Base-by-base conservation (phyloP, 2,888 invertebrate genomes). In the Allacma fusca region DNA sequence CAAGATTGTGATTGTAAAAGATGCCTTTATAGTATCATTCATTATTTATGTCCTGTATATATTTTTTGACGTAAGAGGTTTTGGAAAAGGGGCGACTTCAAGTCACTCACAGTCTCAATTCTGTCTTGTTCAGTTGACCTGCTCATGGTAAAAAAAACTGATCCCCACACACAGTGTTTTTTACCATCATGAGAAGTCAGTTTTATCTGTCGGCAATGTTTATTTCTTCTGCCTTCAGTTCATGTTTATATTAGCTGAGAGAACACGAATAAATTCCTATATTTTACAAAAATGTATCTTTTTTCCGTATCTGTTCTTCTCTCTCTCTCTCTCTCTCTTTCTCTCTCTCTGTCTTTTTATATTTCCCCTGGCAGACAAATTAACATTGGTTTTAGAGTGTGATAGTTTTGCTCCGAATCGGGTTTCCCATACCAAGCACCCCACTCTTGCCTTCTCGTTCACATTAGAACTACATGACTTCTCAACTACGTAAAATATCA, bases 151-250 rank as follows among this genome's bases (percentile, higher is more conserved):
- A 69, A 50, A 71, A 50, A 71, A 71, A 70, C 12, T 50, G 71
- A 71, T 72, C 72, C 62, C 59, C 72, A 59, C 72, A 72, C 72
- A 72, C 72, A 71, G 43, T 64, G 40, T 43, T 75, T 65, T 68
- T 75, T 68, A 57, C 68, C 75, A 65, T 75, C 57, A 57, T 50
- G 68, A 76, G 43, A 24, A 76, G 76, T 69, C 57, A 59, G 59
- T 76, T 76, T 70, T 76, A 76, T 76, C 76, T 76, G 76, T 76
- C 76, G 70, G 70, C 59, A 76, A 69, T 76, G 76, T 76, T 76
- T 76, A 76, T 76, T 76, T 76, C 76, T 76, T 76, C 29, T 76
- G 69, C 59, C 68, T 69, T 69, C 57, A 70, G 57, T 70, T 76
- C 50, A 28, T 76, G 76, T 76, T 76, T 76, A 76, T 59, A 76